phyloP scores from a whole-genome alignment of 2,113 vertebrate species.

The Romanogobio albipinnatus region DNA sequence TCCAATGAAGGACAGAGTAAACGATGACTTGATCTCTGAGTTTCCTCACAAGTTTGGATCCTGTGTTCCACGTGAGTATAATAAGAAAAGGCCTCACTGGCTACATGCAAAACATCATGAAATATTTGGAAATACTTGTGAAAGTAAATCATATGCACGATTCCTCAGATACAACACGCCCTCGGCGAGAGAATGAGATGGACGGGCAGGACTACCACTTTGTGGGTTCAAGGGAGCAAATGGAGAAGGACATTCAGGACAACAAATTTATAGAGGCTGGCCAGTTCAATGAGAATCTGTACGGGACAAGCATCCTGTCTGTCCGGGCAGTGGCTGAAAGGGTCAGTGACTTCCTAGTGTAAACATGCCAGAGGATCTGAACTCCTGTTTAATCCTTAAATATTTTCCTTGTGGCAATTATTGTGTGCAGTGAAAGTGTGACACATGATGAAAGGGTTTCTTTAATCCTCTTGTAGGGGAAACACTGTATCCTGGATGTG shows the following conservation, averaged over 20 bases:
- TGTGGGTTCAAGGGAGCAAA: slow-evolving; percentile 91
- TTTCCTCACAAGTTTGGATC: slow-evolving; percentile 99
- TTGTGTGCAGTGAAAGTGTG: not conserved
- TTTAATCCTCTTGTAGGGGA: slow-evolving; percentile 80
- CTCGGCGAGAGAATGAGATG: slow-evolving; percentile 91
- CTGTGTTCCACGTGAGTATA: slow-evolving; percentile 94
- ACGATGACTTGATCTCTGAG: slow-evolving; percentile 98
- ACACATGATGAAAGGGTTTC: not conserved
- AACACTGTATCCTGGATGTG: slow-evolving; percentile 98
- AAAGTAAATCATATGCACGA: not conserved
- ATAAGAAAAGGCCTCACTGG: not conserved
- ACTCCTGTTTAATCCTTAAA: not conserved
- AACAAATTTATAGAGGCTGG: slow-evolving; percentile 99
- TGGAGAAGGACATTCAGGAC: slow-evolving; percentile 99
- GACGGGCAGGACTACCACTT: slow-evolving; percentile 99
- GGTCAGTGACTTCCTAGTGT: slow-evolving; percentile 73
- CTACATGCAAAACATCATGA: not conserved
- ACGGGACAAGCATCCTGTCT: slow-evolving; percentile 96
- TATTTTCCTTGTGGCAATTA: slow-evolving; percentile 13
- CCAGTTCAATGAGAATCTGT: slow-evolving; percentile 98
- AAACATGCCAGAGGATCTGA: slow-evolving; percentile 19
- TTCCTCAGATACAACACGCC: slow-evolving; percentile 90
- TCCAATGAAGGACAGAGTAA: slow-evolving; percentile 95
- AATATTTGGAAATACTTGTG: not conserved
- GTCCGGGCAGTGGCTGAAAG: slow-evolving; percentile 95